A percentile compares a stretch with the other conserved stretches of the same genome.
phyloP scores from a whole-genome alignment of 2,888 invertebrate genomes.

The Hermodice carunculata region DNA sequence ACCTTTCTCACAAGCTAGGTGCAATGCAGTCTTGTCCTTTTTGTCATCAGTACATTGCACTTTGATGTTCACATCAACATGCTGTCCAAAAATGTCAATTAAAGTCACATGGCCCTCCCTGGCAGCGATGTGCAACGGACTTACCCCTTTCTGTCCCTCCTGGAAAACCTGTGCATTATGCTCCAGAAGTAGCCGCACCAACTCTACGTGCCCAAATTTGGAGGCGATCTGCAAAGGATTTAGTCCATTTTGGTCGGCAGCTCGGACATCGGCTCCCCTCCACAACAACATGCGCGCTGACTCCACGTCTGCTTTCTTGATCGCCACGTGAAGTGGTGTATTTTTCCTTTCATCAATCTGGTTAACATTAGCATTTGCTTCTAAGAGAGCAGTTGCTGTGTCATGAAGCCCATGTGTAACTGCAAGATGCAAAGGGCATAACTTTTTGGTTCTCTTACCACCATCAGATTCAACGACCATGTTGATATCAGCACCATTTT shows the following conservation, averaged over 20 bases:
- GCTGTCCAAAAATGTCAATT: conserved; percentile 27
- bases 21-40: conserved; percentile 24
- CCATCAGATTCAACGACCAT: background rate
- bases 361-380: conserved; percentile 32
- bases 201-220: conserved; percentile 34
- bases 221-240: conserved; percentile 29
- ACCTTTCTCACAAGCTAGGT: conserved; percentile 27
- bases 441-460: background rate
- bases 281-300: conserved; percentile 24
- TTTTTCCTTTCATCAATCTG: conserved; percentile 14
- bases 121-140: conserved; percentile 36
- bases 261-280: conserved; percentile 21
- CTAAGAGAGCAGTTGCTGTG: conserved; percentile 20
- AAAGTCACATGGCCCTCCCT: conserved; percentile 36
- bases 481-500: conserved; percentile 23
- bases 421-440: conserved; percentile 31
- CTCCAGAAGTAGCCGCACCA: conserved; percentile 33
- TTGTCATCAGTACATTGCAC: background rate
- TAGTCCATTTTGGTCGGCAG: conserved; percentile 16
- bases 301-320: conserved; percentile 16
- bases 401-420: conserved; percentile 11
- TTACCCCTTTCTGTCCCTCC: conserved; percentile 25
- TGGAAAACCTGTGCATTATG: conserved; percentile 30
- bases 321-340: conserved; percentile 30
- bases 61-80: conserved; percentile 31